Evolutionary conservation across 2,113 vertebrate species (phyloP), one percentile per base, ranked within the genome.

Genomic region (Chloroceryle aenea): DNA sequence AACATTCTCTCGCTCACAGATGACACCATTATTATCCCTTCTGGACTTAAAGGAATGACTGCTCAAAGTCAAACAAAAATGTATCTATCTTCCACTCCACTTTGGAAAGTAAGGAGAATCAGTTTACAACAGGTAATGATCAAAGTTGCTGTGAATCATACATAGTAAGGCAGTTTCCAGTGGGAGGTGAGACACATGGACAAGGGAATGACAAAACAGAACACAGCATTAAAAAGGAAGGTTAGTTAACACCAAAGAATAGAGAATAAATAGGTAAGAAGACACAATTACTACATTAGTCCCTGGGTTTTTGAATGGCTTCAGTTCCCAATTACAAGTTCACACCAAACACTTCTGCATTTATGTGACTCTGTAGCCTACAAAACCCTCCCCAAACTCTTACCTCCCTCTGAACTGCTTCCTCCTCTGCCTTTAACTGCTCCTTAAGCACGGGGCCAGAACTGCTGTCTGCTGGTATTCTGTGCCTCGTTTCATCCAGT

Each of bases 341-440:
- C n/a, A 29, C 45, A 43, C 18, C 59, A 76, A 80, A 50, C 13
- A 10, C 48, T 85, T 68, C 50, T 64, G 69, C 48, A 59, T 25
- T 29, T 21, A 59, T 1, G 17, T 10, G 36, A 23, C 18, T 61
- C 3, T 0, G 0, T 25, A 40, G 30, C 6, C 16, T 38, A 13
- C 5, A 74, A 20, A 25, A 19, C 14, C 16, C 10, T 47, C 12
- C 26, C 27, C 23, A 55, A 78, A 52, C 20, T 40, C 95, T 81
- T 56, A 99, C 99, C 98, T 99, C 98, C 29, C 96, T 97, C n/a
- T 97, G 92, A 25, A 99, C 97, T 9, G 89, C 97, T 55, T 98
- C 97, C 81, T 98, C 98, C 50, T 98, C 96, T 7, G 91, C 87
- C 59, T 99, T 98, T 4, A 98, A 88, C 45, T 98, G 98, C 53